Evolutionary conservation across 2,888 invertebrate genomes (phyloP).

Genomic region (Congeria kusceri): DNA sequence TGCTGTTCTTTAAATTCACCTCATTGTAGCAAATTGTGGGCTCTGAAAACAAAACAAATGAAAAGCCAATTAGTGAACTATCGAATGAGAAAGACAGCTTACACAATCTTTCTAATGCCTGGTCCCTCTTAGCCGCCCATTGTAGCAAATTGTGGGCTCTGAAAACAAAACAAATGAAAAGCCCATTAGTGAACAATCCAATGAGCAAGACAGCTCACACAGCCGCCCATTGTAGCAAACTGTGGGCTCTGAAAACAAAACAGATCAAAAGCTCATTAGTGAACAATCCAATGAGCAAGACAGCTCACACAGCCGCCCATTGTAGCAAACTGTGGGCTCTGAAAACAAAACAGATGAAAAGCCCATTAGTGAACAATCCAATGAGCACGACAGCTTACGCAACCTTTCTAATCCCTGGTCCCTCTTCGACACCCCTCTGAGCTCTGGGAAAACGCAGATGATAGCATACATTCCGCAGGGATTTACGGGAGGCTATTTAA

Average conservation of each 20-base stretch:
- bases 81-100: not conserved
- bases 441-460: no score
- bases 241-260: constrained; percentile 40
- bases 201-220: not conserved
- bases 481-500: no score
- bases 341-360: constrained; percentile 5
- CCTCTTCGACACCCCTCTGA: no score
- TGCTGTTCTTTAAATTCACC: constrained; percentile 43
- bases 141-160: constrained; percentile 28
- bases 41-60: constrained; percentile 31
- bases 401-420: not conserved
- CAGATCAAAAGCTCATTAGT: not conserved
- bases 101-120: not conserved
- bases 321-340: constrained; percentile 55
- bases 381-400: not conserved
- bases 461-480: no score
- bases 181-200: not conserved
- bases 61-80: not conserved
- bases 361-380: not conserved
- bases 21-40: constrained; percentile 53
- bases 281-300: not conserved
- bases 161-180: constrained; percentile 6
- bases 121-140: no score
- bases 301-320: no score
- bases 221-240: no score